Evolutionary conservation across 2,797 vertebrate genomes (phyloP).

Genomic region (Glossophaga mutica): DNA sequence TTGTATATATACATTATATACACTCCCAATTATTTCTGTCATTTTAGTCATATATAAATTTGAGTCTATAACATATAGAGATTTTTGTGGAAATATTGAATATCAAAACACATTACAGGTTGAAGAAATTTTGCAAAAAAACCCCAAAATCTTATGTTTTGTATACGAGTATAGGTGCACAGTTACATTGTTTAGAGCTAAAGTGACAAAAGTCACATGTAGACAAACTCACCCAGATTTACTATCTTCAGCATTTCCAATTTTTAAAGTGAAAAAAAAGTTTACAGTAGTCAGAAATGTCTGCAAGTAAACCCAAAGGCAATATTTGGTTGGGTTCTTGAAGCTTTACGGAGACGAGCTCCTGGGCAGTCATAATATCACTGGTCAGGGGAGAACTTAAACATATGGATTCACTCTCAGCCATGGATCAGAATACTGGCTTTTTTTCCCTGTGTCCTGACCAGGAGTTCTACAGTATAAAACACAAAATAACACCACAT

Average conservation of each 20-base stretch:
- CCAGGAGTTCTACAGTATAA: background rate
- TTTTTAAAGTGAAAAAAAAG: background rate
- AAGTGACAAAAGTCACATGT: background rate
- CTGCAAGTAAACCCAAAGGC: background rate
- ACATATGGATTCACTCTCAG: background rate
- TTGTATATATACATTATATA: background rate
- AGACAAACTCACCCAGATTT: background rate
- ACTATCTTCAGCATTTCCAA: background rate
- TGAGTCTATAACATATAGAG: background rate
- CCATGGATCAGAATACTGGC: background rate
- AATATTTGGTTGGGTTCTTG: background rate
- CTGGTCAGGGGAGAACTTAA: background rate
- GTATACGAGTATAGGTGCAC: background rate
- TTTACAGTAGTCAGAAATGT: background rate
- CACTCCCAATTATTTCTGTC: background rate
- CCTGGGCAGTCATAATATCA: background rate
- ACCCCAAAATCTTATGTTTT: background rate
- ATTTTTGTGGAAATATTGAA: background rate
- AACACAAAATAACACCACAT: conserved; percentile 27
- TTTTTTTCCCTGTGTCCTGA: background rate
- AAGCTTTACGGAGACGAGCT: background rate
- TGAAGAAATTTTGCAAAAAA: background rate
- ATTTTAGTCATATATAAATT: background rate
- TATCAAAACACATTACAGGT: background rate
- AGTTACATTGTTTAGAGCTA: background rate